These are phyloP conservation scores for Meloidogyne hapla DNA, from an alignment of 1,140 invertebrate genomes.

Conservation along the genomic window DNA sequence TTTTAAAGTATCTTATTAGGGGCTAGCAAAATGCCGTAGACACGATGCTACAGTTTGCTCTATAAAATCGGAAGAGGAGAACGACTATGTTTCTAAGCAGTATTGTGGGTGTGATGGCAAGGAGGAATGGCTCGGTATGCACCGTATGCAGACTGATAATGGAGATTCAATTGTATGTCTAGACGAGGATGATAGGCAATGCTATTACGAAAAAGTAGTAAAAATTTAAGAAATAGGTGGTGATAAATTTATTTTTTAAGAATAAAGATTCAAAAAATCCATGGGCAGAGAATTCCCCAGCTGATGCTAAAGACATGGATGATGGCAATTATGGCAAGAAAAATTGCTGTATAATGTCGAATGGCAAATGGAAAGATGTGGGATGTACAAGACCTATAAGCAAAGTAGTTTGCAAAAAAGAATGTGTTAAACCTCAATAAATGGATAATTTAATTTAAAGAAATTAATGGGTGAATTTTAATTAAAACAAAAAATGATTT, in stretches of 20 bases:
- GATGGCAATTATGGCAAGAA: background rate
- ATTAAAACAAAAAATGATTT: no score
- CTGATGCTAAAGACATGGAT: background rate
- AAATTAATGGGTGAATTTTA: no score
- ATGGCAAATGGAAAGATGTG: background rate
- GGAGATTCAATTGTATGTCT: background rate
- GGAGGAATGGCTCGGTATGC: background rate
- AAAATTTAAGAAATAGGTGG: background rate
- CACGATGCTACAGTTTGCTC: background rate
- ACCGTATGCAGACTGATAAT: background rate
- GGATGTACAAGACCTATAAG: background rate
- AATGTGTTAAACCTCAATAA: background rate
- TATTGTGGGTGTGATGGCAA: background rate
- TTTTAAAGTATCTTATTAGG: background rate
- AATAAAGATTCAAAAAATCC: background rate
- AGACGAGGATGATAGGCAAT: background rate
- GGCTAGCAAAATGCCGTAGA: background rate
- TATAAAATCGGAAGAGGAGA: background rate
- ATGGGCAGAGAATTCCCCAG: background rate
- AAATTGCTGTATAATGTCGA: background rate
- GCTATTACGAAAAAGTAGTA: background rate
- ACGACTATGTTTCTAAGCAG: background rate
- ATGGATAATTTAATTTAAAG: no score
- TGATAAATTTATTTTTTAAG: background rate
- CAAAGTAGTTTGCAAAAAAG: background rate